Percentiles rank a stretch among this genome's conserved stretches.
phyloP scores from a whole-genome alignment of 2,888 invertebrate species.

The Sphinx pinastri region DNA sequence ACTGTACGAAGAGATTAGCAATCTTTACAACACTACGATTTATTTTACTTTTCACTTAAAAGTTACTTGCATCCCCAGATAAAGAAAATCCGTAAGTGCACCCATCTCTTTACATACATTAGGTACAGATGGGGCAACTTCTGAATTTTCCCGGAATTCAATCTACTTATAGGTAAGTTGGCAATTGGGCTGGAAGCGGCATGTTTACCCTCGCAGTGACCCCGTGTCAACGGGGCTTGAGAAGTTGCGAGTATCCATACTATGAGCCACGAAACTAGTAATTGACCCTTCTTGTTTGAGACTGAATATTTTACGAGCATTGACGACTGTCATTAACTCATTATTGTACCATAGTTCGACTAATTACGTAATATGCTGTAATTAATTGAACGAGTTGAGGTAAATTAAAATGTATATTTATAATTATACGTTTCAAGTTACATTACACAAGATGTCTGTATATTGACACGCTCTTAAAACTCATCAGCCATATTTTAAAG shows the following conservation, averaged over 20 bases:
- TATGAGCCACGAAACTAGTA: constrained; percentile 48
- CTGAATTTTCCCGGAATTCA: constrained; percentile 58
- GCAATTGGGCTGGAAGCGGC: constrained; percentile 64
- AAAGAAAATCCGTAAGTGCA: constrained; percentile 15
- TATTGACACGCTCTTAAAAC: not conserved
- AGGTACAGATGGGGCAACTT: constrained; percentile 46
- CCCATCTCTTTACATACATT: constrained; percentile 20
- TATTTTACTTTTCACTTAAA: not conserved
- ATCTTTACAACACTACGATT: not conserved
- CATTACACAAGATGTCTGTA: not conserved
- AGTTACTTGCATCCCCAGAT: not conserved
- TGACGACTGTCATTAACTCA: not conserved
- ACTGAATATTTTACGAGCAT: constrained; percentile 24
- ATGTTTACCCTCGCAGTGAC: constrained; percentile 68
- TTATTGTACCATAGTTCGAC: constrained; percentile 21
- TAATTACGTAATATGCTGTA: constrained; percentile 8
- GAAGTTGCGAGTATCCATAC: constrained; percentile 52
- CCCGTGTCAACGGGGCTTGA: constrained; percentile 62
- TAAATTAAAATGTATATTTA: not conserved
- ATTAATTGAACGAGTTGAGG: not conserved
- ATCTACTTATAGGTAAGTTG: constrained; percentile 72
- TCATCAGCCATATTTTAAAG: not conserved
- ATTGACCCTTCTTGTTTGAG: constrained; percentile 20
- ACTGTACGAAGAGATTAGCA: not conserved
- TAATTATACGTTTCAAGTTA: not conserved